Evolutionary conservation across 2,797 vertebrate species (phyloP), one percentile per base, ranked within the genome.

Genomic region (Borostomias antarcticus): DNA sequence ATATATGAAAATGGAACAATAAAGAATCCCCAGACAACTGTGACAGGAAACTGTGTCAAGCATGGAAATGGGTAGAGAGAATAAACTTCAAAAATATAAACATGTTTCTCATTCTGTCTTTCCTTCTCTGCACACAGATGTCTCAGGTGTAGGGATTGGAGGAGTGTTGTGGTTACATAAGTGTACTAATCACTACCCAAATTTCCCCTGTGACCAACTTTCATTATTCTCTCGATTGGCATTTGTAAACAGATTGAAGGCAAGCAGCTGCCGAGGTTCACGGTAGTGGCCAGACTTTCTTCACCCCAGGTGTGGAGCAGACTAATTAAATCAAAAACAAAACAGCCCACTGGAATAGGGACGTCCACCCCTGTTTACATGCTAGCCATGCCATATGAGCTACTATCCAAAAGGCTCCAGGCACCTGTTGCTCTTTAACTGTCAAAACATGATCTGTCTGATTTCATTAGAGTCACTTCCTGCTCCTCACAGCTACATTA

Each of bases 201-300:
- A 45, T 28, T 48, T 25, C 40, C 74, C 62, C 48, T 7, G n/a
- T 51, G 58, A 77, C 61, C 65, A 66, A 37, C 43, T 11, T 69
- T 83, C 70, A 80, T 83, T 84, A 80, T 73, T 76, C 73, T 79
- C 19, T 25, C 62, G 45, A 64, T 67, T 62, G 74, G 61, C 60
- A 73, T 81, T 67, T 79, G 76, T 72, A 50, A 33, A 67, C 58
- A 48, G 60, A 74, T 68, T 68, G 58, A 47, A 72, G 84, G 70
- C 70, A 72, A 84, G 69, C 84, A 83, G 78, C 77, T 87, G 80
- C 73, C 32, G 62, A 1, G 26, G 63, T 70, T 73, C 65, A 73
- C 68, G 71, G 29, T 32, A 33, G 58, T 56, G 45, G 66, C 62
- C 47, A 75, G 66, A 64, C 72, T 58, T 72, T 58, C 69, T 21